Evolutionary conservation across 92 coral and sea anemone genomes (phyloP).

Genomic region (Phenganax subtilis): DNA sequence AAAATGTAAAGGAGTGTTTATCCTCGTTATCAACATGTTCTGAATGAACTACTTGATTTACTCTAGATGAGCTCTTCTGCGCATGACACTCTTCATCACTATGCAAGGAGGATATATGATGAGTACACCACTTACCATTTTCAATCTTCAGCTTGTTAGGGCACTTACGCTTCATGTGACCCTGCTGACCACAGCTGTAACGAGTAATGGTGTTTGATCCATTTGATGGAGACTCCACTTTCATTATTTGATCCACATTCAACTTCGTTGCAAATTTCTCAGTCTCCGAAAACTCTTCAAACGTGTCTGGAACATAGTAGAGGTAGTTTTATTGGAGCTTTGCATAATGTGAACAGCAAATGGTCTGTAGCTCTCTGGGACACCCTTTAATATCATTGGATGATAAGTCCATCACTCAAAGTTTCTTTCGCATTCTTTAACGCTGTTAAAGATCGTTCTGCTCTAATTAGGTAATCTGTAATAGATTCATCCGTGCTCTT

Average conservation of each 20-base stretch:
- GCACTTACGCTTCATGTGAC: too few species aligned
- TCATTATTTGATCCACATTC: background rate
- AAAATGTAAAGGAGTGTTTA: too few species aligned
- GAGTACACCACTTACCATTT: too few species aligned
- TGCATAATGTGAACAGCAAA: slow-evolving; percentile 43
- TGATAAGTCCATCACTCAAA: slow-evolving; percentile 40
- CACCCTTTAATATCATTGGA: slow-evolving; percentile 46
- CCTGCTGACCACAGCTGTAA: too few species aligned
- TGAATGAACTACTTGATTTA: too few species aligned
- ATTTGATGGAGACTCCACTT: background rate
- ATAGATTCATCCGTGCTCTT: slow-evolving; percentile 30
- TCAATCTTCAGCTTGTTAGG: too few species aligned
- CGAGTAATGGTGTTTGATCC: too few species aligned
- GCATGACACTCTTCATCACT: too few species aligned
- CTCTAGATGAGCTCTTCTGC: too few species aligned
- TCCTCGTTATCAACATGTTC: too few species aligned
- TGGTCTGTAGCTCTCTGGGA: slow-evolving; percentile 42
- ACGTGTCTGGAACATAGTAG: background rate
- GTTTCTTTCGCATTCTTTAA: slow-evolving; percentile 43
- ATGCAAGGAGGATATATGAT: too few species aligned
- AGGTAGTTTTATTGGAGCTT: background rate
- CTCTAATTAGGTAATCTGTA: slow-evolving; percentile 43
- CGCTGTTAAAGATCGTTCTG: slow-evolving; percentile 45
- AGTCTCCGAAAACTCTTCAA: background rate
- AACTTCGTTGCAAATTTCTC: background rate